Conservation (phyloP, 2,888 invertebrate species). For the Bhutanitis thaidina region DNA sequence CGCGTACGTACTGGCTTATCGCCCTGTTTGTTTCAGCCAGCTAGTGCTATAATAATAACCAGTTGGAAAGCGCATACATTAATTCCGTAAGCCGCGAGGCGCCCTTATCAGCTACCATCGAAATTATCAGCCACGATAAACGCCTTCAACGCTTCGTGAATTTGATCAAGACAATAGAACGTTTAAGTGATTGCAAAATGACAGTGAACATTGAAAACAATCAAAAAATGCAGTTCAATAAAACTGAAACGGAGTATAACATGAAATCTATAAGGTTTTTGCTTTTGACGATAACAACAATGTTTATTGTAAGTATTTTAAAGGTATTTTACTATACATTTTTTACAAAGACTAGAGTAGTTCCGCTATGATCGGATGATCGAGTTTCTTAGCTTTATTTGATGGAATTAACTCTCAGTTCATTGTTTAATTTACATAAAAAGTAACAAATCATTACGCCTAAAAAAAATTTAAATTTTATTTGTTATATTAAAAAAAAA, state of each 20-base stretch:
- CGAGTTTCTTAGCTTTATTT: no score
- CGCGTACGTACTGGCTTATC: conserved; percentile 4
- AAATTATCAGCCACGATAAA: conserved; percentile 22
- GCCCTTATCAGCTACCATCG: conserved; percentile 43
- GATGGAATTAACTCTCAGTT: no score
- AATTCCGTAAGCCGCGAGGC: conserved; percentile 25
- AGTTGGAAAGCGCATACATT: conserved; percentile 20
- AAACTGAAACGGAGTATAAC: conserved; percentile 65
- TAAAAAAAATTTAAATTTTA: no score
- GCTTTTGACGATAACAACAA: conserved; percentile 62
- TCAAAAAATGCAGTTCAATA: conserved; percentile 54
- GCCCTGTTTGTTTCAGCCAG: conserved; percentile 7
- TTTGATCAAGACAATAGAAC: background rate
- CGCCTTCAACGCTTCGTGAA: conserved; percentile 1
- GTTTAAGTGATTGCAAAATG: conserved; percentile 29
- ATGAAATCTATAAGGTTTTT: conserved; percentile 72
- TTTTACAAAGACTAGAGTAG: no score
- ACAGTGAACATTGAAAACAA: conserved; percentile 29
- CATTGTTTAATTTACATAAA: no score
- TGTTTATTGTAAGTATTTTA: conserved; percentile 65
- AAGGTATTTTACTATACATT: background rate
- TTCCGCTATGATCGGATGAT: no score
- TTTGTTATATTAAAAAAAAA: no score
- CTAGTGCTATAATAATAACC: background rate
- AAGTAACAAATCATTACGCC: no score